These are phyloP conservation scores for Proales similis DNA, from an alignment of 1,140 invertebrate genomes.

Conservation along the genomic window DNA sequence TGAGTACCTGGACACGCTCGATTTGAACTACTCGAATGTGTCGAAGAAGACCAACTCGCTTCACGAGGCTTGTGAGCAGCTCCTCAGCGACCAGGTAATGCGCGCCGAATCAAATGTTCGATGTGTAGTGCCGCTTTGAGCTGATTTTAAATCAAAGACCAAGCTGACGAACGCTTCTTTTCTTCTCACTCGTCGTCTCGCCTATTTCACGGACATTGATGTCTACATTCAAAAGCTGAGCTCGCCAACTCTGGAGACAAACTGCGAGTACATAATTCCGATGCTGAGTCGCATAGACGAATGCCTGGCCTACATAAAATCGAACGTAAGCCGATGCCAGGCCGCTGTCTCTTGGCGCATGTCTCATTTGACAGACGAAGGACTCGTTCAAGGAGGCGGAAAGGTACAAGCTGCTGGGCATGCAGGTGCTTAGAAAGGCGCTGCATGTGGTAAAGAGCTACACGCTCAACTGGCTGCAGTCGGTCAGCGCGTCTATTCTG, in stretches of 20 bases:
- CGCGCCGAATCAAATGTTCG: background rate
- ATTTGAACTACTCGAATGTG: slow-evolving; percentile 24
- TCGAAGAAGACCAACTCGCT: slow-evolving; percentile 34
- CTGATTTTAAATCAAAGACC: too few species aligned
- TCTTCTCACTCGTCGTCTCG: slow-evolving; percentile 12
- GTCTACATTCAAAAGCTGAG: slow-evolving; percentile 21
- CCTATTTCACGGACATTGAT: slow-evolving; percentile 35
- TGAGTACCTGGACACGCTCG: background rate
- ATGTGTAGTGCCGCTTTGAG: too few species aligned
- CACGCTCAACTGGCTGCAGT: slow-evolving; percentile 64
- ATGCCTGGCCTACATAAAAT: slow-evolving; percentile 73
- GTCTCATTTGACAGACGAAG: slow-evolving; percentile 39
- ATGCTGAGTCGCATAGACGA: slow-evolving; percentile 75
- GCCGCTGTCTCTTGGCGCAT: slow-evolving; percentile 40
- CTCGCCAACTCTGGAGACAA: slow-evolving; percentile 11
- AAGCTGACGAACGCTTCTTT: slow-evolving; percentile 22
- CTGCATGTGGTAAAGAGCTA: slow-evolving; percentile 70
- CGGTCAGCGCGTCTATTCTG: slow-evolving; percentile 16
- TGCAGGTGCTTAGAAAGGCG: slow-evolving; percentile 69
- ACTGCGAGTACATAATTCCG: slow-evolving; percentile 50
- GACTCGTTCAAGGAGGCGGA: slow-evolving; percentile 52
- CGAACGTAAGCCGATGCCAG: slow-evolving; percentile 64
- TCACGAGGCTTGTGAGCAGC: slow-evolving; percentile 30
- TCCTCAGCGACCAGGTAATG: slow-evolving; percentile 18
- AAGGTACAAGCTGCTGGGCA: slow-evolving; percentile 59